Evolutionary conservation across 92 coral and sea anemone genomes (phyloP).

Genomic region (Hydrozoanthus gracilis): DNA sequence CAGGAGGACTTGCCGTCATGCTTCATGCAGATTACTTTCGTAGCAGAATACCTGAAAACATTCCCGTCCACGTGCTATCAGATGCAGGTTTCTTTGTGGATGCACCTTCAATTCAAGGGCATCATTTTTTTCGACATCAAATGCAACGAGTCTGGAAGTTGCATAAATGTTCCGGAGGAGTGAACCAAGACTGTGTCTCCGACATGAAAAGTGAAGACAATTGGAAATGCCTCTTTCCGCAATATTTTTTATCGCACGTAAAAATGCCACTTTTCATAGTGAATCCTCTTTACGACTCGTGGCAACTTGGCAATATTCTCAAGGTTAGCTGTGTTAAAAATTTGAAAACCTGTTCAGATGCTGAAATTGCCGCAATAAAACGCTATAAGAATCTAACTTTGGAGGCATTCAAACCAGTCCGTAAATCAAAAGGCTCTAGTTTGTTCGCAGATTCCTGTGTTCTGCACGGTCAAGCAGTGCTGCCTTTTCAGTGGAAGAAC

Average conservation of each 20-base stretch:
- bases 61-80: constrained; percentile 72
- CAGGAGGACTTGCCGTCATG: constrained; percentile 95
- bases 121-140: constrained; percentile 55
- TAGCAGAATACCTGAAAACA: constrained; percentile 60
- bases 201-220: constrained; percentile 52
- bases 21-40: constrained; percentile 89
- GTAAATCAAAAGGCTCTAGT: constrained; percentile 35
- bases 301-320: constrained; percentile 80
- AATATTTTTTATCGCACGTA: constrained; percentile 67
- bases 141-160: constrained; percentile 76
- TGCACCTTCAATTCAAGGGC: constrained; percentile 59
- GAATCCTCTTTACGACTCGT: constrained; percentile 83
- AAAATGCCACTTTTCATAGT: constrained; percentile 68
- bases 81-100: constrained; percentile 93
- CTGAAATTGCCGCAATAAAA: constrained; percentile 66
- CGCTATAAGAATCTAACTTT: constrained; percentile 68
- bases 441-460: constrained; percentile 79
- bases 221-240: constrained; percentile 87
- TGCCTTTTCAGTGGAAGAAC: constrained; percentile 68
- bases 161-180: constrained; percentile 81
- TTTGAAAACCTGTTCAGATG: constrained; percentile 58
- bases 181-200: constrained; percentile 65
- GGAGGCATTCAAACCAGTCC: constrained; percentile 65
- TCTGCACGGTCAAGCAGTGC: constrained; percentile 84
- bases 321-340: constrained; percentile 68